Evolutionary conservation across 2,888 invertebrate species (phyloP).

Genomic region (Phytoseiulus persimilis): DNA sequence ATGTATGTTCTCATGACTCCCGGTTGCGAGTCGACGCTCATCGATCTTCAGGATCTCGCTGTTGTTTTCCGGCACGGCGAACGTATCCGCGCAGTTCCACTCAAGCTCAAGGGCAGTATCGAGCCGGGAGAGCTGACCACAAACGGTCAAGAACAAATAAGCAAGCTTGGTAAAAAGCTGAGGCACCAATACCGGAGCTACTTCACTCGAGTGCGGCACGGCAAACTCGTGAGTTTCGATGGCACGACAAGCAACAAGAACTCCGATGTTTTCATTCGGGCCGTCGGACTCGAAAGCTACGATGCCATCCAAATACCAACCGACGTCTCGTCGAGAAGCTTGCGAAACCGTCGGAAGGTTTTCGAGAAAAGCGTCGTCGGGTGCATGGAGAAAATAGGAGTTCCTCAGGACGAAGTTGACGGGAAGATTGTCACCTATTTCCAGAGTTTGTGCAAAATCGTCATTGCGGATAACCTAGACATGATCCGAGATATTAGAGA

Average conservation of each 20-base stretch:
- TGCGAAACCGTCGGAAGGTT: neutral
- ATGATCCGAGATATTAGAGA: neutral
- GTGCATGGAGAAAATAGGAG: slow-evolving; percentile 8
- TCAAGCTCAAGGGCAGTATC: neutral
- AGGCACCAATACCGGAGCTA: neutral
- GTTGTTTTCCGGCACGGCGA: slow-evolving; percentile 21
- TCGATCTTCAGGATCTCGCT: slow-evolving; percentile 13
- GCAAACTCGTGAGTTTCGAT: neutral
- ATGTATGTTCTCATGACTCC: neutral
- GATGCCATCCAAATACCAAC: neutral
- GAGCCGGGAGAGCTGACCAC: neutral
- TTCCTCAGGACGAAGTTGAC: neutral
- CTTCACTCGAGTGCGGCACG: neutral
- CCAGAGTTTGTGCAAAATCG: neutral
- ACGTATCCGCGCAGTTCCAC: neutral
- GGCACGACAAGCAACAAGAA: neutral
- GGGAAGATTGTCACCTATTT: neutral
- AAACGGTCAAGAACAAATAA: neutral
- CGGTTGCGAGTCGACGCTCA: neutral
- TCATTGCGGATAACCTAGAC: slow-evolving; percentile 16
- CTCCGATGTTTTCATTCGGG: neutral
- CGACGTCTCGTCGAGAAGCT: neutral
- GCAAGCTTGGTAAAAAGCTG: neutral
- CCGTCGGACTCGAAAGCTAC: neutral
- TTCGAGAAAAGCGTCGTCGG: neutral